Evolutionary conservation across 2,888 invertebrate species (phyloP).

Genomic region (Toxonevra muliebris): DNA sequence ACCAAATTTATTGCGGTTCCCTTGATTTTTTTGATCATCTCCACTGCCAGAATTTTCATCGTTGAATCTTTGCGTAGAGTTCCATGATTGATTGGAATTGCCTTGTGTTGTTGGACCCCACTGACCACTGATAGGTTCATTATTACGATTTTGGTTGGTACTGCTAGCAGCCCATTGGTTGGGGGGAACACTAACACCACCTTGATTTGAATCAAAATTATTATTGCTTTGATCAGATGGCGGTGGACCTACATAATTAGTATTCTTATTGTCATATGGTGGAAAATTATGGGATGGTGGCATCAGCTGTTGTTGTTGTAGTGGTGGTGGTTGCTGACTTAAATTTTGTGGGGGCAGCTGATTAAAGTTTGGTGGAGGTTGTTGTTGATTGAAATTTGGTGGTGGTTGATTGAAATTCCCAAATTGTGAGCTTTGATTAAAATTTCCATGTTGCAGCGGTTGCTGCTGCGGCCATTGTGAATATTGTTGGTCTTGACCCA

Average conservation of each 20-base stretch:
- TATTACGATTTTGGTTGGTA: slow-evolving; percentile 6
- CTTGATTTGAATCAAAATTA: slow-evolving; percentile 4
- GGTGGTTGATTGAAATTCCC: slow-evolving; percentile 42
- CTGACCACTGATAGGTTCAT: slow-evolving; percentile 17
- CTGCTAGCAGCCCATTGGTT: background rate
- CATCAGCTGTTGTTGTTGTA: slow-evolving; percentile 25
- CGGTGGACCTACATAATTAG: background rate
- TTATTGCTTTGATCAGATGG: slow-evolving; percentile 8
- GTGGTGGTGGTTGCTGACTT: background rate
- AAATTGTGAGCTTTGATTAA: slow-evolving; percentile 33
- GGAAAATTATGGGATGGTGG: background rate
- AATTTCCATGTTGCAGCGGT: slow-evolving; percentile 27
- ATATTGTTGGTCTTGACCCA: slow-evolving; percentile 23
- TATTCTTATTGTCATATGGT: background rate
- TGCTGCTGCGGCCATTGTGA: background rate
- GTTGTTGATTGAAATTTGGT: slow-evolving; percentile 37
- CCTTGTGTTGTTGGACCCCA: slow-evolving; percentile 6
- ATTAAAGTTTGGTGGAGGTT: slow-evolving; percentile 24
- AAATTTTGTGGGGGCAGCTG: slow-evolving; percentile 29
- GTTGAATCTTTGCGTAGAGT: background rate
- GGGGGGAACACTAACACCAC: slow-evolving; percentile 16
- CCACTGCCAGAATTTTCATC: background rate
- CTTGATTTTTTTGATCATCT: slow-evolving; percentile 19
- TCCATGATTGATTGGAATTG: slow-evolving; percentile 18
- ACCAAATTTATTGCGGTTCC: slow-evolving; percentile 28